These are phyloP conservation scores for Sipha flava DNA, from an alignment of 1,140 invertebrate genomes.

Conservation along the genomic window DNA sequence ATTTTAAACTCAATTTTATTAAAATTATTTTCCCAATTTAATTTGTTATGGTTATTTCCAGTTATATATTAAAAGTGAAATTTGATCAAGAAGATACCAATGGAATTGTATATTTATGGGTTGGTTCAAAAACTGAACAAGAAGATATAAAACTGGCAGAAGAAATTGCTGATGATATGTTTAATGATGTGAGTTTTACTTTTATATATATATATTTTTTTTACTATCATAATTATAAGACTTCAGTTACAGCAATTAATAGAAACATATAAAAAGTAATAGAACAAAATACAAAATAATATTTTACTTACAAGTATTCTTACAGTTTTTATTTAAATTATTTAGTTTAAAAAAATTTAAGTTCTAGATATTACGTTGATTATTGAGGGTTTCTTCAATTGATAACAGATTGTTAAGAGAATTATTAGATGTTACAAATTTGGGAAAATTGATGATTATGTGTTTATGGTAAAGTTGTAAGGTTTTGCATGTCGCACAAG, in stretches of 20 bases:
- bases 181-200: slow-evolving; percentile 59
- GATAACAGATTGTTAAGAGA: no score
- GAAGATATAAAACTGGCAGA: slow-evolving; percentile 83
- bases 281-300: neutral
- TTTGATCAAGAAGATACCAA: slow-evolving; percentile 74
- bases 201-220: no score
- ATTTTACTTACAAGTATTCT: neutral
- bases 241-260: no score
- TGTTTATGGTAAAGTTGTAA: no score
- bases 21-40: neutral
- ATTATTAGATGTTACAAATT: no score
- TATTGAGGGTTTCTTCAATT: no score
- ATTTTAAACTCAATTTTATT: slow-evolving; percentile 13
- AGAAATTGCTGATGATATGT: slow-evolving; percentile 90
- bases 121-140: slow-evolving; percentile 78
- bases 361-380: no score
- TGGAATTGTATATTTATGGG: slow-evolving; percentile 96
- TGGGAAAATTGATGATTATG: no score
- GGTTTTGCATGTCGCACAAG: no score
- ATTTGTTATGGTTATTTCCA: slow-evolving; percentile 44
- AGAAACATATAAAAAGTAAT: neutral
- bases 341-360: no score
- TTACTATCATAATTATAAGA: no score
- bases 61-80: slow-evolving; percentile 92
- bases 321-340: neutral